A percentile compares a stretch with the other conserved stretches of the same genome.
Evolutionary conservation across 1,140 invertebrate species (phyloP).

Genomic region (Camponotus floridanus): DNA sequence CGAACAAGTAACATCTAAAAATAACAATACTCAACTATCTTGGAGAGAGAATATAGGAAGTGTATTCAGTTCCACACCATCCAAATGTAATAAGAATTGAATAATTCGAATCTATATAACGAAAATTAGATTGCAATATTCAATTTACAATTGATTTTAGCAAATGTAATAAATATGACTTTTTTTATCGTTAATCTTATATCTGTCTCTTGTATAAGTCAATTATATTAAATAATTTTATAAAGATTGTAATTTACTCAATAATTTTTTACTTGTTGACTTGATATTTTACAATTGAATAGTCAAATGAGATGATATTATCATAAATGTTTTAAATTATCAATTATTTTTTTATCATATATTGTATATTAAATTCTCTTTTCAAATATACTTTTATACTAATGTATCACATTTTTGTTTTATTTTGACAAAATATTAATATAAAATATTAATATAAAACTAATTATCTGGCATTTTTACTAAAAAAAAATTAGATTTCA

Average conservation of each 20-base stretch:
- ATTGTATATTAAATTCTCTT: conserved; percentile 24
- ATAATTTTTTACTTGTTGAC: not conserved
- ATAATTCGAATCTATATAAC: not conserved
- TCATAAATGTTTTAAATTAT: conserved; percentile 2
- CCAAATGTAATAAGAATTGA: conserved; percentile 71
- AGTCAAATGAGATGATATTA: not conserved
- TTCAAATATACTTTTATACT: not conserved
- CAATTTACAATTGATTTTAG: not conserved
- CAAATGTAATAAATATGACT: not conserved
- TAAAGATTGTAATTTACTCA: not conserved
- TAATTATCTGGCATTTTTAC: not conserved
- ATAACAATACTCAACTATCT: conserved; percentile 72
- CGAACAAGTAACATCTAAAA: conserved; percentile 71
- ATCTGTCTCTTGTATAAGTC: not conserved
- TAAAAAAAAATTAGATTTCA: not conserved
- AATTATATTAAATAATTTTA: not conserved
- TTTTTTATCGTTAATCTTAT: not conserved
- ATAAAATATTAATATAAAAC: not conserved
- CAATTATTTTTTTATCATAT: not conserved
- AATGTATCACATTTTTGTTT: conserved; percentile 9
- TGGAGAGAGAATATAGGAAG: conserved; percentile 80
- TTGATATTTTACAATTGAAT: conserved; percentile 8
- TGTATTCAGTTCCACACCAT: conserved; percentile 83
- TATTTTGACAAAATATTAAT: not conserved
- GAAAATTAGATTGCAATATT: not conserved